Base-by-base conservation (phyloP, 2,888 invertebrate species). In the Adelognathus sp. region DNA sequence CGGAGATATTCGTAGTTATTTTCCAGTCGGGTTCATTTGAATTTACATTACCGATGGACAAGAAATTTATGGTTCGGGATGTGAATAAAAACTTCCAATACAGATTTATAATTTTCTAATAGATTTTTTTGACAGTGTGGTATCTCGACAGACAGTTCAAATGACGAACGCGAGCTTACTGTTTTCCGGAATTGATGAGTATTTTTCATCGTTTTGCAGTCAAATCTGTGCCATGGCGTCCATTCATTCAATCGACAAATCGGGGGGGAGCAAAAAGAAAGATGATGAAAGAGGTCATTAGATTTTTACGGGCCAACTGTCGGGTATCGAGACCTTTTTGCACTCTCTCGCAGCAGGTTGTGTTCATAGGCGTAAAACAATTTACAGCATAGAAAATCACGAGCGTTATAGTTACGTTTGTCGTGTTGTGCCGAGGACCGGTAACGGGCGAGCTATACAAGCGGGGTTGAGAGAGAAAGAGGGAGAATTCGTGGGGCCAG, bases 321-420 rank as follows among this genome's bases (percentile, higher is more conserved):
- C 89, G 72, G 79, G 67, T 52, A 71, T 71, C 67, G 21, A 66
- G 67, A 77, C 71, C 54, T 75, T 75, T 71, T 74, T 33, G 41
- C 75, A 56, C 71, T 80, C 76, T 44, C 69, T 69, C 85, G 83
- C 87, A 89, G 88, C 89, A 88, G 88, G 88, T 89, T 86, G 83
- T 86, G 87, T 89, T 89, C 89, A 90, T 87, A 87, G 88, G 89
- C 90, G 88, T 90, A 90, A 90, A 90, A 90, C 90, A 90, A 90
- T 90, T 90, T 90, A 80, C 89, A 89, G 90, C 89, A 90, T 90
- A 88, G 90, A 90, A 90, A 90, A 90, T 90, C 90, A 90, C 87
- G 88, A 85, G 88, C 87, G 89, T 89, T 86, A 89, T 89, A 90
- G 89, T 89, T 89, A 86, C 82, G 85, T 85, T 85, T 85, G 84